Conservation (phyloP, 2,113 vertebrate species). For the Rhineura floridana region DNA sequence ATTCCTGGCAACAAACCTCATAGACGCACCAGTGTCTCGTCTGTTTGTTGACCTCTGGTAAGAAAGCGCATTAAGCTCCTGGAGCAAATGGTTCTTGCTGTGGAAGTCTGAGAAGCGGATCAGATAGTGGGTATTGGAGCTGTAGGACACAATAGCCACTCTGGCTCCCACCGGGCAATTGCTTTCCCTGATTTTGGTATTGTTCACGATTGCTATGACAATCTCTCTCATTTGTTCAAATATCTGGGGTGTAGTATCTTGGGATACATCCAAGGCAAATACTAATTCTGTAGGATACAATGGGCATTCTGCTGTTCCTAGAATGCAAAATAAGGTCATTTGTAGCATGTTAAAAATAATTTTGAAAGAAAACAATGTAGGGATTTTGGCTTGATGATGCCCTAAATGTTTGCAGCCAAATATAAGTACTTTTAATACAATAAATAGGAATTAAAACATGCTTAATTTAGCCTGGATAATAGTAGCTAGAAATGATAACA, state of each 20-base stretch:
- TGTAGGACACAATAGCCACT: conserved; percentile 55
- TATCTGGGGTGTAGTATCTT: conserved; percentile 33
- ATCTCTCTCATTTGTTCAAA: conserved; percentile 62
- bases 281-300: conserved; percentile 62
- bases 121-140: conserved; percentile 31
- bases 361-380: not conserved
- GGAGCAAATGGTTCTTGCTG: conserved; percentile 43
- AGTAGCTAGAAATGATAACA: not conserved
- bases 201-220: conserved; percentile 26
- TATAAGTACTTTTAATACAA: not conserved
- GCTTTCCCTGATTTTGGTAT: conserved; percentile 45
- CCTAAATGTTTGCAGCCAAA: not conserved
- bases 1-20: conserved; percentile 68
- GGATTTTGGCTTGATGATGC: not conserved
- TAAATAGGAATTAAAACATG: not conserved
- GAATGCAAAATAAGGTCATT: conserved; percentile 1
- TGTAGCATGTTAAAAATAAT: not conserved
- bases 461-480: not conserved
- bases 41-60: conserved; percentile 8
- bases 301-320: conserved; percentile 57
- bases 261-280: conserved; percentile 63
- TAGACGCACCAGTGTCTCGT: conserved; percentile 51
- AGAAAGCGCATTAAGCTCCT: conserved; percentile 41
- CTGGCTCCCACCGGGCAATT: conserved; percentile 59
- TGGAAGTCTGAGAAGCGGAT: conserved; percentile 63